A percentile compares a stretch with the other conserved stretches of the same genome.
Conservation (phyloP, 2,888 invertebrate genomes). For the Cylindroiulus punctatus region DNA sequence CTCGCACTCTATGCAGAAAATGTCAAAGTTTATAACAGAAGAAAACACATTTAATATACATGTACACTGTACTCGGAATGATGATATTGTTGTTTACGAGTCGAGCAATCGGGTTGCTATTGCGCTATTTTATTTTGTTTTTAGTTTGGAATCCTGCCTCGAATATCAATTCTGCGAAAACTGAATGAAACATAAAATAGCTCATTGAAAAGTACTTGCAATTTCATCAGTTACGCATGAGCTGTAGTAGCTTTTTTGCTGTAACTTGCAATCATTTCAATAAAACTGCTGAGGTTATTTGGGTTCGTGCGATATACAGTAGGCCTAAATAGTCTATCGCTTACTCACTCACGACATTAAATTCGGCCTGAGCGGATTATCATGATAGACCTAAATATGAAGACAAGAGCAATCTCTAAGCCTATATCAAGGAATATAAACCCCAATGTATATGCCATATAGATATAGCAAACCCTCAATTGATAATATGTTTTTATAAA, state of each 20-base stretch:
- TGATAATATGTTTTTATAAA: background rate
- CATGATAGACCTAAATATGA: background rate
- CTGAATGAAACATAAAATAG: too few relatives aligned
- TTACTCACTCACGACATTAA: background rate
- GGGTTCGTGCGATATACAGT: too few relatives aligned
- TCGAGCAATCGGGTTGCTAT: background rate
- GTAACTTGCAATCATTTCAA: too few relatives aligned
- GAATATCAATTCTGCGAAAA: too few relatives aligned
- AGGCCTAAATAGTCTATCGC: background rate
- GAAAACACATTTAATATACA: background rate
- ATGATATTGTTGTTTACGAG: background rate
- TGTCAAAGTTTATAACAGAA: background rate
- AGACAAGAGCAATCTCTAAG: background rate
- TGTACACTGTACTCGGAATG: too few relatives aligned
- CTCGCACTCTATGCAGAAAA: background rate
- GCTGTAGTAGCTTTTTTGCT: too few relatives aligned
- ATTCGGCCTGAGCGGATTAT: background rate
- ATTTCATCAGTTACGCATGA: too few relatives aligned
- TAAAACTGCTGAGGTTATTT: too few relatives aligned
- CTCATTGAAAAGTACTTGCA: too few relatives aligned
- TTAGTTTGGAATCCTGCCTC: too few relatives aligned
- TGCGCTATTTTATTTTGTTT: background rate
- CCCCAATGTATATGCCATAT: background rate
- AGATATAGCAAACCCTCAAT: slow-evolving; percentile 24
- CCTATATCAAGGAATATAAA: background rate